Percentiles rank a stretch among this genome's conserved stretches.
These are phyloP conservation scores for Nematostella vectensis DNA, from an alignment of 92 coral and sea anemone genomes.

Conservation along the genomic window DNA sequence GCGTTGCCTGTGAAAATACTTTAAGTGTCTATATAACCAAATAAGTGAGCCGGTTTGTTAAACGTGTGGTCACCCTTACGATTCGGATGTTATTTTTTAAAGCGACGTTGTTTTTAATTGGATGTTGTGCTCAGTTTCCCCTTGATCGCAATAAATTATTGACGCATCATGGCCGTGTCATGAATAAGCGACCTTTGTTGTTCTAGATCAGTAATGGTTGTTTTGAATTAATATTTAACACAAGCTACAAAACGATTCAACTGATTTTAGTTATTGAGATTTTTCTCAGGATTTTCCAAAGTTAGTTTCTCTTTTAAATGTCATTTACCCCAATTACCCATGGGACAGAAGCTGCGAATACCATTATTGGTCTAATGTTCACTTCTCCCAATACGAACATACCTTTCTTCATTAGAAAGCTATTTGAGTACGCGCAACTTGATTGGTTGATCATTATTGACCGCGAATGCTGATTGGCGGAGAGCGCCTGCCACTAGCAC, in stretches of 20 bases:
- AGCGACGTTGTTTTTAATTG: too few relatives aligned
- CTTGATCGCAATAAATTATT: conserved; percentile 41
- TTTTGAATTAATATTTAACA: not conserved
- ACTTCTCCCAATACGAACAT: conserved; percentile 10
- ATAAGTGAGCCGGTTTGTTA: conserved; percentile 20
- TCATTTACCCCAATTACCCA: conserved; percentile 17
- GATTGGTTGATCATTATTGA: conserved; percentile 39
- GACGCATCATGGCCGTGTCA: conserved; percentile 71
- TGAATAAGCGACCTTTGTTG: conserved; percentile 58
- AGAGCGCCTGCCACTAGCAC: conserved; percentile 63
- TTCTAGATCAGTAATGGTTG: not conserved
- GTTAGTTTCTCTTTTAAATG: conserved; percentile 6
- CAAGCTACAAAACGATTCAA: not conserved
- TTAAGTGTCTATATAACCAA: conserved; percentile 1
- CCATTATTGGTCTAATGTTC: conserved; percentile 9
- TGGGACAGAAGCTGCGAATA: conserved; percentile 9
- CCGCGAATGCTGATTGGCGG: conserved; percentile 44
- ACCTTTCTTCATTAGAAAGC: conserved; percentile 61
- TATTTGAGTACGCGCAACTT: conserved; percentile 32
- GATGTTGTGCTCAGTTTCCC: not conserved
- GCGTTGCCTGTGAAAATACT: not conserved
- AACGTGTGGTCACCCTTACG: too few relatives aligned
- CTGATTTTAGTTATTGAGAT: not conserved
- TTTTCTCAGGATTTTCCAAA: not conserved
- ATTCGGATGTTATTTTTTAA: too few relatives aligned